Evolutionary conservation across 2,113 vertebrate genomes (phyloP), one percentile per base, ranked within the genome.

Genomic region (Lycocorax pyrrhopterus): DNA sequence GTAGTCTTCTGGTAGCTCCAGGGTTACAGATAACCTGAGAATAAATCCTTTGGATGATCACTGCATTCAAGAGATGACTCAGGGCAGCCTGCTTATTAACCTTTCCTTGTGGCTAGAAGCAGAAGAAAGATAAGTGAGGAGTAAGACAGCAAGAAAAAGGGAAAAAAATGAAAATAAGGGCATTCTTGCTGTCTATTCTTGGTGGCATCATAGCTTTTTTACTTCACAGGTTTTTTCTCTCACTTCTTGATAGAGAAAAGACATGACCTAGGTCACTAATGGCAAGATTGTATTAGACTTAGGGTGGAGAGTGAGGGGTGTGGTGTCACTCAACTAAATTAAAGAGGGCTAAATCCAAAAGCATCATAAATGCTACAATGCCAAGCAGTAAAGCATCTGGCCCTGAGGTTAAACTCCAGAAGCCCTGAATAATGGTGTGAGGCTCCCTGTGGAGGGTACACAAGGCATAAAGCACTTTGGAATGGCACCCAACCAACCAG

Each of bases 221-320:
- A 35, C 20, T 44, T 83, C 44, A 33, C 16, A 47, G n/a, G 19
- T 47, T 64, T 58, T 27, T 76, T 43, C 25, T 39, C 15, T 71
- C 30, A n/a, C n/a, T 69, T 68, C 53, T 44, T 80, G 33, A 35
- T 7, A 77, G 30, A 62, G 5, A 33, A 84, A 60, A 68, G 44
- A 33, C 0, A 0, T 52, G 62, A 76, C 33, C 43, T 30, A 68
- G 16, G 53, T 39, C 39, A 79, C 27, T 52, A 85, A 63, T 5
- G 5, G 16, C 59, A 87, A 76, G 26, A 76, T 4, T 26, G 18
- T 69, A 44, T 19, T 52, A 35, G 41, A 59, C 26, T 73, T 19
- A 9, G 1, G 4, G 29, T 35, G 14, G 11, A 44, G 10, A 2
- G 14, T n/a, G 19, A 30, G 22, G 3, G 12, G 18, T 19, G 8